phyloP scores from a whole-genome alignment of 2,113 vertebrate species.

The Callaeas wilsoni region DNA sequence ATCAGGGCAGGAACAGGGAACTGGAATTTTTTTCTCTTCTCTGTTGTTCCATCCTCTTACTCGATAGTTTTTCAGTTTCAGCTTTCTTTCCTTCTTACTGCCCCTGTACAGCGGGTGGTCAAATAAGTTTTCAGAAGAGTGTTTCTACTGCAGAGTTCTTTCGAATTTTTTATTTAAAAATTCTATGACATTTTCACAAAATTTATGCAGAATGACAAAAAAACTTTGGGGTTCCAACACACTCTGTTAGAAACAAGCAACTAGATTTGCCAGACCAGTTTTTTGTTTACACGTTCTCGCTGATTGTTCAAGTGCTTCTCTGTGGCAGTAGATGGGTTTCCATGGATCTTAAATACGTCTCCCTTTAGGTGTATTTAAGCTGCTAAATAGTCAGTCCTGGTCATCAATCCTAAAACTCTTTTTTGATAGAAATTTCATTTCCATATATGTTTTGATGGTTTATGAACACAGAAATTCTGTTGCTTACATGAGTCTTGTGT shows the following conservation, averaged over 20 bases:
- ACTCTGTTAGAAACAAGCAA: not conserved
- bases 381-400: not conserved
- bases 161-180: not conserved
- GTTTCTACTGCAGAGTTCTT: not conserved
- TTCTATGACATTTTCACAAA: not conserved
- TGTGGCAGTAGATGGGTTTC: not conserved
- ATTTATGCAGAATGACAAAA: not conserved
- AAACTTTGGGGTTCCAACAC: not conserved
- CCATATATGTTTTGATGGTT: not conserved
- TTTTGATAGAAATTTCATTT: not conserved
- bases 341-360: not conserved
- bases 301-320: not conserved
- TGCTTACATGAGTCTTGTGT: not conserved
- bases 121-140: not conserved
- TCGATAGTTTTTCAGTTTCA: not conserved
- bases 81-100: not conserved
- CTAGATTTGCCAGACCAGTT: not conserved
- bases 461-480: not conserved
- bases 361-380: not conserved
- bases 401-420: not conserved
- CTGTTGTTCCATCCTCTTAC: not conserved
- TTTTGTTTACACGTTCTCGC: not conserved
- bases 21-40: not conserved
- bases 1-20: not conserved
- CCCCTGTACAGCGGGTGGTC: not conserved